These are phyloP conservation scores for Parauchenoglanis ngamensis DNA, from an alignment of 2,797 vertebrate genomes.

Conservation along the genomic window DNA sequence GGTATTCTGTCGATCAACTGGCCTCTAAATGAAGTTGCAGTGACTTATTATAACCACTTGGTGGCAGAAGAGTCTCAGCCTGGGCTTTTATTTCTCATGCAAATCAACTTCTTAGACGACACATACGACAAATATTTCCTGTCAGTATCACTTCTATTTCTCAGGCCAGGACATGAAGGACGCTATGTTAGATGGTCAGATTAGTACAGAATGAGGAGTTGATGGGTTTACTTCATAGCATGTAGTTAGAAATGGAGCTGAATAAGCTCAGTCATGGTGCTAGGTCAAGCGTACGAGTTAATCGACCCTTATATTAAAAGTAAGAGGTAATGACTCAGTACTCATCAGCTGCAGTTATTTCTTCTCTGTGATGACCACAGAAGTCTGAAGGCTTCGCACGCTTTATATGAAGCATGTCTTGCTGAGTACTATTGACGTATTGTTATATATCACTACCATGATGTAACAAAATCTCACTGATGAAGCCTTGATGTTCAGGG, in stretches of 20 bases:
- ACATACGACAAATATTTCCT: background rate
- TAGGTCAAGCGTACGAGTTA: background rate
- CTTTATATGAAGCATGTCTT: background rate
- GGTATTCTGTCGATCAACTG: too few relatives aligned
- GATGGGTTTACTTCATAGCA: background rate
- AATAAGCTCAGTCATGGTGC: background rate
- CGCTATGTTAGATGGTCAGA: background rate
- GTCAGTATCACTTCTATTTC: slow-evolving; percentile 29
- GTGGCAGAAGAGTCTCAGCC: slow-evolving; percentile 36
- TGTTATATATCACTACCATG: background rate
- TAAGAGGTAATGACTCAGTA: background rate
- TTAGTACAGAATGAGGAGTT: slow-evolving; percentile 4
- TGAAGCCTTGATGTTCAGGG: background rate
- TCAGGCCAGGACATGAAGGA: slow-evolving; percentile 21
- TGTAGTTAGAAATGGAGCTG: background rate
- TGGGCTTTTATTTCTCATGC: background rate
- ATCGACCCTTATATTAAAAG: background rate
- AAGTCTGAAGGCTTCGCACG: background rate
- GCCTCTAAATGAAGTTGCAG: background rate
- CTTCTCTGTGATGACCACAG: background rate
- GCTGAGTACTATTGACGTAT: background rate
- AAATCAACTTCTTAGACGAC: background rate
- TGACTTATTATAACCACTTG: slow-evolving; percentile 23
- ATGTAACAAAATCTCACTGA: background rate
- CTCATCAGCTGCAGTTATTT: background rate